phyloP scores from a whole-genome alignment of 2,888 invertebrate species.

The Pomacea canaliculata region DNA sequence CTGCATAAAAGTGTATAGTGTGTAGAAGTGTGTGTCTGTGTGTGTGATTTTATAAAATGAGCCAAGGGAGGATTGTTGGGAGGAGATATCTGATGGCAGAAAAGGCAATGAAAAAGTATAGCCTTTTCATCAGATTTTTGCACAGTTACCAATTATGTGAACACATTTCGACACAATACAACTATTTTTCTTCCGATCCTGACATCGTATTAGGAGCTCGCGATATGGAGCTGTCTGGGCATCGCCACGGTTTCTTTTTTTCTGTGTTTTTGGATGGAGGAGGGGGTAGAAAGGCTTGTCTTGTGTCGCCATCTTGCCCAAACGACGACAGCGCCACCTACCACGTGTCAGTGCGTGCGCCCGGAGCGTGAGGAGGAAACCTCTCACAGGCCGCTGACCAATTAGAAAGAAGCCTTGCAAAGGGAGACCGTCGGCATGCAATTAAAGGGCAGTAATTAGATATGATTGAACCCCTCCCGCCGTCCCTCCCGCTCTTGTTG shows the following conservation, averaged over 20 bases:
- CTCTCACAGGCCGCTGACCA: background rate
- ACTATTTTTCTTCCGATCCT: too few relatives aligned
- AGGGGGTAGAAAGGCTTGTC: background rate
- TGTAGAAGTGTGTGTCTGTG: background rate
- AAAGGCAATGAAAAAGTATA: too few relatives aligned
- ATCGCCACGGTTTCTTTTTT: too few relatives aligned
- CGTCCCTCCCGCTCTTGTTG: background rate
- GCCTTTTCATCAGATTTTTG: too few relatives aligned
- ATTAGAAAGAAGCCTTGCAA: slow-evolving; percentile 13
- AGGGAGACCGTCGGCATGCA: slow-evolving; percentile 15
- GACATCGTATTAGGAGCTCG: too few relatives aligned
- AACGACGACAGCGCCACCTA: slow-evolving; percentile 11
- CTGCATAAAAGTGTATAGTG: background rate
- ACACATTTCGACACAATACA: too few relatives aligned
- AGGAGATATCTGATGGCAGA: background rate
- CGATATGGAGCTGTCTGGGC: too few relatives aligned
- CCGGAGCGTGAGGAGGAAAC: slow-evolving; percentile 18
- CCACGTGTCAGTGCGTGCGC: background rate
- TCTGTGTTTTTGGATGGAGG: too few relatives aligned
- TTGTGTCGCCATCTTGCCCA: background rate
- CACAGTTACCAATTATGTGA: too few relatives aligned
- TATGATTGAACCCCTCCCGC: slow-evolving; percentile 9
- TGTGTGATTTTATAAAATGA: background rate
- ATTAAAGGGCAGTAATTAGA: slow-evolving; percentile 25
- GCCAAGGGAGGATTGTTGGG: background rate